phyloP scores from a whole-genome alignment of 2,888 invertebrate genomes.

The Lepidonotus clava region DNA sequence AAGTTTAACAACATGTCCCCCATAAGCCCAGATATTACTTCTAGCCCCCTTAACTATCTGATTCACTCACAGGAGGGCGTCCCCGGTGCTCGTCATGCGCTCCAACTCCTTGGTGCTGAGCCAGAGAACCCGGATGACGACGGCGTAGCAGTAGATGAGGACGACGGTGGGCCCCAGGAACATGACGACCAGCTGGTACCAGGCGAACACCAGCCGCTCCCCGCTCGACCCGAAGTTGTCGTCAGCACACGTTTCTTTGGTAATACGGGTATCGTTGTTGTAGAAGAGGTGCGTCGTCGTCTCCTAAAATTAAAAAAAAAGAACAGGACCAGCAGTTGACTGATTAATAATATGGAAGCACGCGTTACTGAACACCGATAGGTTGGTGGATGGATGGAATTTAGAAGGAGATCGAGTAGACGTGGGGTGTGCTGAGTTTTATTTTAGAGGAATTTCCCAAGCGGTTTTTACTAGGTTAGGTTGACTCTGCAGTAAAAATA shows the following conservation, averaged over 20 bases:
- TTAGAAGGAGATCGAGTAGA: no score
- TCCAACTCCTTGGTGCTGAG: slow-evolving; percentile 79
- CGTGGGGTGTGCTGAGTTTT: no score
- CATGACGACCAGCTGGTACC: slow-evolving; percentile 80
- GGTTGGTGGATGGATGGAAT: no score
- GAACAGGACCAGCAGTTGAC: no score
- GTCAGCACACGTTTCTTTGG: slow-evolving; percentile 69
- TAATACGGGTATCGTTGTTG: slow-evolving; percentile 71
- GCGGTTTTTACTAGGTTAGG: no score
- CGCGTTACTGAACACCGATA: no score
- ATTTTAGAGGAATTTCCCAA: no score
- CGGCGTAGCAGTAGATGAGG: slow-evolving; percentile 80
- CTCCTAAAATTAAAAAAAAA: slow-evolving; percentile 66
- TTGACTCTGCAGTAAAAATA: no score
- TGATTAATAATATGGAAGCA: no score
- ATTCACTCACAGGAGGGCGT: neutral
- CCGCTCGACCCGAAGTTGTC: slow-evolving; percentile 61
- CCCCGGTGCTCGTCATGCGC: slow-evolving; percentile 71
- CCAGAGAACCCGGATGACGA: slow-evolving; percentile 81
- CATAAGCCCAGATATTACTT: no score
- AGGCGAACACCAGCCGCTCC: slow-evolving; percentile 71
- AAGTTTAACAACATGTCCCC: no score
- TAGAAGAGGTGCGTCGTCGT: slow-evolving; percentile 68
- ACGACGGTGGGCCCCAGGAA: slow-evolving; percentile 79
- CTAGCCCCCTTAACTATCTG: no score